These are phyloP conservation scores for Eubucco bourcierii DNA, from an alignment of 2,113 vertebrate genomes.

Conservation along the genomic window DNA sequence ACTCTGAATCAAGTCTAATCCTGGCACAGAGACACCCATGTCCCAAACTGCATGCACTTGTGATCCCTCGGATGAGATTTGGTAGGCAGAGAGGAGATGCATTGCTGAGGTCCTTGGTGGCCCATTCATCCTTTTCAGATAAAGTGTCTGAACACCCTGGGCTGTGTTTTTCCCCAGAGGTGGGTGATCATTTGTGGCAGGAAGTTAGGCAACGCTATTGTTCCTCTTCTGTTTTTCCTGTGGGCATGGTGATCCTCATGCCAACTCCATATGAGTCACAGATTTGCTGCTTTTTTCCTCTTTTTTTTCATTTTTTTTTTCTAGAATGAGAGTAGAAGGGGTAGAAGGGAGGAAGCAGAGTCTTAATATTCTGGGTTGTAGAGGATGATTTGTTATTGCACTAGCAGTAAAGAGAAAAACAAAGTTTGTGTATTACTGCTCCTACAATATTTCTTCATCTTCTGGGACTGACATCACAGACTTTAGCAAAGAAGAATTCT, in stretches of 20 bases:
- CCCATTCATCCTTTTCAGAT: background rate
- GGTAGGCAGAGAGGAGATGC: background rate
- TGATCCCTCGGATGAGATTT: background rate
- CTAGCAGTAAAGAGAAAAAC: slow-evolving; percentile 43
- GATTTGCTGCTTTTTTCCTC: background rate
- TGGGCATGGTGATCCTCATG: background rate
- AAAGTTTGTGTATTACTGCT: slow-evolving; percentile 32
- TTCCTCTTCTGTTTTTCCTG: background rate
- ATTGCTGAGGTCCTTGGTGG: background rate
- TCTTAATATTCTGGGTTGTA: slow-evolving; percentile 14
- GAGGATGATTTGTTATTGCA: background rate
- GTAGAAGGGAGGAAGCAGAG: background rate
- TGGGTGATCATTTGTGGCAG: fast-evolving
- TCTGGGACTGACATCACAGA: slow-evolving; percentile 22
- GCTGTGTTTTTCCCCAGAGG: background rate
- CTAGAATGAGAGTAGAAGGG: background rate
- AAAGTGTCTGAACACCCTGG: fast-evolving
- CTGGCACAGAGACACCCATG: fast-evolving
- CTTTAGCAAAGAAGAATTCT: slow-evolving; percentile 21
- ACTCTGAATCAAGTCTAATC: background rate
- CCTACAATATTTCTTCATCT: slow-evolving; percentile 30
- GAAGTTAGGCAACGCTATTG: background rate
- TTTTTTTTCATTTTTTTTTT: background rate
- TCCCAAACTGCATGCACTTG: background rate
- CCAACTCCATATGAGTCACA: background rate